A percentile compares a stretch with the other conserved stretches of the same genome.
These are phyloP conservation scores for Poecilia picta DNA, from an alignment of 2,797 vertebrate species.

Conservation along the genomic window DNA sequence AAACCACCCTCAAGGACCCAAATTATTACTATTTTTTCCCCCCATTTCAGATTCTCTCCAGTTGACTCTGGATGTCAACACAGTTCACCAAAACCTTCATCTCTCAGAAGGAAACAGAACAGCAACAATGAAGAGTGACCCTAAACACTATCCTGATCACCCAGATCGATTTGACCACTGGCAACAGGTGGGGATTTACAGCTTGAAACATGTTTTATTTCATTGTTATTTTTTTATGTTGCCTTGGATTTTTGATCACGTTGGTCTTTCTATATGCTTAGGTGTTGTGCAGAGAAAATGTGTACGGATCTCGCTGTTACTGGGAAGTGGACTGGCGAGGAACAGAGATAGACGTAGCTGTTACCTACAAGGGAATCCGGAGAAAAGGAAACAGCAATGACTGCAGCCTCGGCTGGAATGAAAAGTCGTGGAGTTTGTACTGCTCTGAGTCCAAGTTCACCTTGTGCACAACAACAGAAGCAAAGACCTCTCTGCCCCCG, in stretches of 20 bases:
- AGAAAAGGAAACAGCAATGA: conserved; percentile 79
- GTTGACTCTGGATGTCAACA: conserved; percentile 78
- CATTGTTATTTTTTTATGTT: not conserved
- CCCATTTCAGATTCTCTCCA: conserved; percentile 67
- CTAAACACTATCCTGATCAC: conserved; percentile 76
- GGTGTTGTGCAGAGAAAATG: conserved; percentile 77
- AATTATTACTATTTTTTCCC: not conserved
- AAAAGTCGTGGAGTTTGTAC: conserved; percentile 85
- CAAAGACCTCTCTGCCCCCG: conserved; percentile 64
- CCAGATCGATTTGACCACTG: conserved; percentile 81
- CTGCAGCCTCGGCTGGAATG: conserved; percentile 84
- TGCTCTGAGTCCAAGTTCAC: conserved; percentile 80
- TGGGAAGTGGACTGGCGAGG: conserved; percentile 85
- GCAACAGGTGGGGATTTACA: conserved; percentile 76
- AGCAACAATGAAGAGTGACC: conserved; percentile 76
- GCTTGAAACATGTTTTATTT: not conserved
- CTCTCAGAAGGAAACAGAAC: conserved; percentile 79
- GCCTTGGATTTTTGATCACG: not conserved
- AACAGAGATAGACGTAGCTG: conserved; percentile 77
- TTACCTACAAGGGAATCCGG: conserved; percentile 75
- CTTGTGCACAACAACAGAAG: conserved; percentile 80
- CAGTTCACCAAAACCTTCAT: conserved; percentile 73
- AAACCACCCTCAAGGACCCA: not conserved
- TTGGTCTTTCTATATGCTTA: conserved; percentile 23
- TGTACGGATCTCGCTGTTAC: conserved; percentile 75